Conservation (phyloP, 2,797 vertebrate species). For the Argya squamiceps region DNA sequence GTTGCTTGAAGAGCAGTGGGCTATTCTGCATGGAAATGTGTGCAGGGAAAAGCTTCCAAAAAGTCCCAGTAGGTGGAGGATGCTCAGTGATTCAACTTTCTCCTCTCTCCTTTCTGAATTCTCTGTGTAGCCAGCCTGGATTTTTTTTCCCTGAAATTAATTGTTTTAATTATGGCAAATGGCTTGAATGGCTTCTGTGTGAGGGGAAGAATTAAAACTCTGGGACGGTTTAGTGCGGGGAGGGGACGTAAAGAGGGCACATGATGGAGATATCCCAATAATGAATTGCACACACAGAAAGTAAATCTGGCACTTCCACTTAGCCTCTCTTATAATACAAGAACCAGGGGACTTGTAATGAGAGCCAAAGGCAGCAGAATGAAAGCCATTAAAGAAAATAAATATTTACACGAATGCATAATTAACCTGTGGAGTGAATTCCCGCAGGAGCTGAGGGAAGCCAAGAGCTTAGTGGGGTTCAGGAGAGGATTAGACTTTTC, state of each 20-base stretch:
- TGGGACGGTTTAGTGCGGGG: neutral
- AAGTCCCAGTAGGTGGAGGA: neutral
- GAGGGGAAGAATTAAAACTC: conserved; percentile 49
- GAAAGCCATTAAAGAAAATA: conserved; percentile 58
- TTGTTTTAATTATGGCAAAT: conserved; percentile 66
- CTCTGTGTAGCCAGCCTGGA: neutral
- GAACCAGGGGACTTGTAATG: conserved; percentile 49
- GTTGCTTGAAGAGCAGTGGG: neutral
- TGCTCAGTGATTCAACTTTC: neutral
- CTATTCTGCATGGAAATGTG: neutral
- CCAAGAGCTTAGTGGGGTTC: conserved; percentile 15
- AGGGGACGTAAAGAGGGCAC: conserved; percentile 54
- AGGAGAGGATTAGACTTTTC: neutral
- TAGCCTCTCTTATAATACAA: neutral
- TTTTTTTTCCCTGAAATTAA: conserved; percentile 35
- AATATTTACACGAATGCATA: conserved; percentile 56
- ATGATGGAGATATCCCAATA: conserved; percentile 11
- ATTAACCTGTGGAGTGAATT: conserved; percentile 55
- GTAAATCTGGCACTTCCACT: conserved; percentile 53
- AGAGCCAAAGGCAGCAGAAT: neutral
- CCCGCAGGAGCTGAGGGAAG: neutral
- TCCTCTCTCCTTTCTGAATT: neutral
- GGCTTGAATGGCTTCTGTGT: conserved; percentile 36
- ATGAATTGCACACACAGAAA: conserved; percentile 25
- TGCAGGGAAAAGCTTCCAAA: neutral